Evolutionary conservation across 2,113 vertebrate species (phyloP), one percentile per base, ranked within the genome.

Genomic region (Hydropotes inermis): DNA sequence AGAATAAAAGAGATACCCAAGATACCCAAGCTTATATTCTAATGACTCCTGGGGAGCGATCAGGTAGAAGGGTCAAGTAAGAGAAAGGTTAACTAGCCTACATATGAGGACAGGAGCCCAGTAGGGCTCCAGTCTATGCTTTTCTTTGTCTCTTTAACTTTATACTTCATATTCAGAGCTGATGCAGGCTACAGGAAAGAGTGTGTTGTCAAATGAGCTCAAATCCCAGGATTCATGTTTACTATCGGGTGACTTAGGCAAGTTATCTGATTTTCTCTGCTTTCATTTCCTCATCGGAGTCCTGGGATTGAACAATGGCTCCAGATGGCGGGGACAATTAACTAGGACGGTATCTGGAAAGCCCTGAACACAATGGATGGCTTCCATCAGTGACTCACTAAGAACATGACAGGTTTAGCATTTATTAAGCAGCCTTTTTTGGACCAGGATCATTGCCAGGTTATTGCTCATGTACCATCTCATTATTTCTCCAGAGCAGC

Each of bases 201-300:
- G 14, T 15, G 2, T 89, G 10, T 15, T 39, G 4, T 81, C 39
- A 79, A 27, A 74, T 54, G 25, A 97, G 67, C 64, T 97, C 86
- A 89, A 82, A 82, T 91, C 30, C 50, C 61, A 79, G n/a, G 61
- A 91, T 85, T 97, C 92, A 27, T 54, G 30, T 16, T 97, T 76
- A 54, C 23, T 82, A 23, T 54, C 27, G 6, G 3, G 9, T 91
- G 50, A 85, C 36, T 74, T 87, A n/a, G 21, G 12, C 25, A 81
- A 70, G 33, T 55, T 90, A n/a, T 88, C 83, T 81, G 84, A 92
- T 79, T 97, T 13, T 67, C 52, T 92, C 28, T 39, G n/a, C 54
- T 89, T 86, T 91, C 64, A 39, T 93, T 95, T 94, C 93, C n/a
- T 95, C 74, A 57, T 94, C 7, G 7, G 27, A 70, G 70, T 58